Conservation (phyloP, 2,888 invertebrate genomes). For the Oscheius sp. region DNA sequence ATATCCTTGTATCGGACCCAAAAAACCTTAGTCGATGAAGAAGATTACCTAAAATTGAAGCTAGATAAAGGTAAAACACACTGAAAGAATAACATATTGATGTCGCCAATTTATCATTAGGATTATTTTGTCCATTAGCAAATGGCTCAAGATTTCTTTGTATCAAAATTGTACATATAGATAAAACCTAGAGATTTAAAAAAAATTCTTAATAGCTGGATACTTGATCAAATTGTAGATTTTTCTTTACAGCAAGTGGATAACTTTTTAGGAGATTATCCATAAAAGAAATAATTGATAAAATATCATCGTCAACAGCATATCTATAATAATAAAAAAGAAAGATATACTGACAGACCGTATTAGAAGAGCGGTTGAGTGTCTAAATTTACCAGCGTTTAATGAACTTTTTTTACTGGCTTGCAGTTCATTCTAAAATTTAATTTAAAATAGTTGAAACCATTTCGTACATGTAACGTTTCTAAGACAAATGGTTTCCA, state of each 20-base stretch:
- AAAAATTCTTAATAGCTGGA: neutral
- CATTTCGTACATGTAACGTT: neutral
- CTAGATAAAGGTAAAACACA: neutral
- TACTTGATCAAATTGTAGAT: neutral
- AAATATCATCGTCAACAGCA: constrained; percentile 19
- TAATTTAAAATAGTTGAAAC: neutral
- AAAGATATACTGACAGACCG: neutral
- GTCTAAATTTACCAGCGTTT: neutral
- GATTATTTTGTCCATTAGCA: neutral
- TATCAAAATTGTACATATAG: neutral
- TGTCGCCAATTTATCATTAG: neutral
- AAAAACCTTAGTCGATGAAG: neutral
- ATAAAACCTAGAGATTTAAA: neutral
- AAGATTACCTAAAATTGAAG: constrained; percentile 13
- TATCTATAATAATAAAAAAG: constrained; percentile 17
- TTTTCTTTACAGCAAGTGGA: neutral
- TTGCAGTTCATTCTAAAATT: neutral
- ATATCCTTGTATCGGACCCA: constrained; percentile 1
- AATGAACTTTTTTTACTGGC: neutral
- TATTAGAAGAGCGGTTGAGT: constrained; percentile 13
- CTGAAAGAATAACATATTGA: constrained; percentile 20
- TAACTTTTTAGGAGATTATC: too few species aligned
- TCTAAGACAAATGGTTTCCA: constrained; percentile 14
- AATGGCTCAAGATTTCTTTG: neutral
- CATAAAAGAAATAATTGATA: constrained; percentile 15